These are phyloP conservation scores for Gymnoscelis rufifasciata DNA, from an alignment of 2,888 invertebrate genomes.

Conservation along the genomic window DNA sequence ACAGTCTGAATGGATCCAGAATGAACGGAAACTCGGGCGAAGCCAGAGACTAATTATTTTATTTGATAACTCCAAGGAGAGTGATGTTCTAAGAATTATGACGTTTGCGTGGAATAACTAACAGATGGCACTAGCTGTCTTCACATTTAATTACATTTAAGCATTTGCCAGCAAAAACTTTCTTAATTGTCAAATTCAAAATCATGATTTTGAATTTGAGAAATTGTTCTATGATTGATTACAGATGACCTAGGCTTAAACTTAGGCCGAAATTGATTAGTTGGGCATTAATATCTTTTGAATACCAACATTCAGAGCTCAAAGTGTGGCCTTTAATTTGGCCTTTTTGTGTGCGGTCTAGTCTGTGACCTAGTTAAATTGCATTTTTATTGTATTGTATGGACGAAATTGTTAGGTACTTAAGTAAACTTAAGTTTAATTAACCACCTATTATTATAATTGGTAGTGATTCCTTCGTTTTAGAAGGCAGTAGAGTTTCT, in stretches of 20 bases:
- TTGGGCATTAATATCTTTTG: neutral
- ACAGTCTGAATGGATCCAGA: slow-evolving; percentile 12
- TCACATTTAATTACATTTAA: neutral
- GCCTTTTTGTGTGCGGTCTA: slow-evolving; percentile 14
- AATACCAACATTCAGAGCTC: neutral
- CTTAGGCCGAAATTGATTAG: neutral
- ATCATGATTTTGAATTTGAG: too few relatives aligned
- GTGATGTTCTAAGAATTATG: neutral
- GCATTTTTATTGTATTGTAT: slow-evolving; percentile 17
- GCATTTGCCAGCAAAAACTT: neutral
- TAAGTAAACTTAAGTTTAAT: slow-evolving; percentile 3
- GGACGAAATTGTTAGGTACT: slow-evolving; percentile 1
- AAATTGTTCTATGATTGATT: too few relatives aligned
- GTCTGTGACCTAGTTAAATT: slow-evolving; percentile 17
- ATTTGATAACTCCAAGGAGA: too few relatives aligned
- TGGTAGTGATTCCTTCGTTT: slow-evolving; percentile 29
- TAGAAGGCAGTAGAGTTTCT: slow-evolving; percentile 27
- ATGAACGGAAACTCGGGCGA: slow-evolving; percentile 12
- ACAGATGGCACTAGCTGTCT: neutral
- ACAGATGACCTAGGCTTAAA: too few relatives aligned
- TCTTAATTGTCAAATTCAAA: too few relatives aligned
- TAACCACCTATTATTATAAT: slow-evolving; percentile 1
- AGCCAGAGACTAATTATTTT: neutral
- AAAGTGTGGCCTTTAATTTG: slow-evolving; percentile 1
- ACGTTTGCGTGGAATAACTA: neutral